Evolutionary conservation across 2,797 vertebrate species (phyloP).

Genomic region (Schizothorax lantsangensis): DNA sequence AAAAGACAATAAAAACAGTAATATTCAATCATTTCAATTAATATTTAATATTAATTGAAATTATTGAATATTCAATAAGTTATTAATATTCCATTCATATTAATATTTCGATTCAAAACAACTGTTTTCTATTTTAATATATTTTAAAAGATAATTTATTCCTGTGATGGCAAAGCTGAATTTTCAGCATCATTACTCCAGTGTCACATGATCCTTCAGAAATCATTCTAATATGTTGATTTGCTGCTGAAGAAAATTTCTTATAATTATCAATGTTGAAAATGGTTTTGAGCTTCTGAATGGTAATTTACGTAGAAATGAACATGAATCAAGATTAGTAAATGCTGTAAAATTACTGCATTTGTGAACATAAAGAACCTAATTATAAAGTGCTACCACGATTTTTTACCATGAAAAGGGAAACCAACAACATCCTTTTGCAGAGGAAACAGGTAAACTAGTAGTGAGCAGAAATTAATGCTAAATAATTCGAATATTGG

Average conservation of each 20-base stretch:
- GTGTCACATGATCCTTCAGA: no score
- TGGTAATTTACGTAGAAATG: background rate
- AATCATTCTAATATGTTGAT: background rate
- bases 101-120: background rate
- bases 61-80: no score
- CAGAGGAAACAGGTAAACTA: background rate
- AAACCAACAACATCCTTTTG: background rate
- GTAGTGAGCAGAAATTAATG: background rate
- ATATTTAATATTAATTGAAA: no score
- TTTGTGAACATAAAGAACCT: background rate
- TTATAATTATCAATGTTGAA: background rate
- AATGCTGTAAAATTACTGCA: background rate
- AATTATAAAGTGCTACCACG: background rate
- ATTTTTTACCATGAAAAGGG: background rate
- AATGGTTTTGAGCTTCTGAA: background rate
- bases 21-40: background rate
- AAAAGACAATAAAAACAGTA: background rate
- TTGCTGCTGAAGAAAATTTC: background rate
- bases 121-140: background rate
- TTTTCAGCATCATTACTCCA: background rate
- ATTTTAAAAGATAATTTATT: background rate
- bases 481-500: background rate
- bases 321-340: background rate
- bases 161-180: background rate
- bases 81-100: background rate